Base-by-base conservation (phyloP, 2,797 vertebrate species). In the Ambastaia sidthimunki region DNA sequence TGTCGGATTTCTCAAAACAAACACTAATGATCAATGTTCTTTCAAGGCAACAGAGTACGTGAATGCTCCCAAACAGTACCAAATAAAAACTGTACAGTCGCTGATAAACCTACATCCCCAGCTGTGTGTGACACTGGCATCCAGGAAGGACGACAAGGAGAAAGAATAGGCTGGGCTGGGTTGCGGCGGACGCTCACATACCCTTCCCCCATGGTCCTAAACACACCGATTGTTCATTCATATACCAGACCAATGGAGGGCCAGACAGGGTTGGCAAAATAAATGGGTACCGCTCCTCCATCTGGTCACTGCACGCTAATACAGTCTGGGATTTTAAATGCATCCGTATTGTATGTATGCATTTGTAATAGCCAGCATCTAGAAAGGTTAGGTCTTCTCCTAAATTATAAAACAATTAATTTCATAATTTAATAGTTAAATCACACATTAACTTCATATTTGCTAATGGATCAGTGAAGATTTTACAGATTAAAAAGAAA, bases 111-210 rank as follows among this genome's bases (percentile, higher is more conserved):
- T 78, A 84, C 80, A 83, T 85, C 55, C 68, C 86, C 34, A 83
- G 79, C 79, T 83, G 76, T 75, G 83, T 77, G 60, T 87, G 90
- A 92, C 90, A 87, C 87, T 86, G 83, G 84, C 82, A 85, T 85
- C 85, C 82, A 88, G 82, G 87, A 84, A 85, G 83, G 87, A 91
- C 89, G 92, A 90, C 89, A 85, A 79, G 76, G 70, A 44, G 74
- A 78, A 78, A 87, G 81, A 86, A 86, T 73, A 85, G 83, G 74
- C 85, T 79, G 85, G 85, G 89, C 88, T 84, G 89, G 85, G 88
- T 87, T 85, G 89, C 88, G 80, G 89, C 77, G 70, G 54, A 65
- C 83, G 79, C 85, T 6, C 75, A 23, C 75, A 63, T 79, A 80
- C 73, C 62, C 81, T 74, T 69, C 76, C 82, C 62, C 71, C 76